phyloP scores from a whole-genome alignment of 2,113 vertebrate genomes.

The Mobula hypostoma region DNA sequence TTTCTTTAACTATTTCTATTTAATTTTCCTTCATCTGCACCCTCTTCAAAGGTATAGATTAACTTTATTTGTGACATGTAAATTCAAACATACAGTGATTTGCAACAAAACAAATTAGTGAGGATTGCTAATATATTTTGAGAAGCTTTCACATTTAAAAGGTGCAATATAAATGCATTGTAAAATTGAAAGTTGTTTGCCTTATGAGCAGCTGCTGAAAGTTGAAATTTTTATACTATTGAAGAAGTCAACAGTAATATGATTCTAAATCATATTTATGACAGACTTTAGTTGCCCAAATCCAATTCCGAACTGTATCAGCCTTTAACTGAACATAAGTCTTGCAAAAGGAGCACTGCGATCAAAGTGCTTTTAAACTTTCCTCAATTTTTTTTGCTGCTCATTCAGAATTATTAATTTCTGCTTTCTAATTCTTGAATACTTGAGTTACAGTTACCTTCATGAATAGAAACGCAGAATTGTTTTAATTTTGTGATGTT shows the following conservation, averaged over 20 bases:
- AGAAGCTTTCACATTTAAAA: neutral
- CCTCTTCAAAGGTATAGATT: neutral
- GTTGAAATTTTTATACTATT: neutral
- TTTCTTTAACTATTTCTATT: neutral
- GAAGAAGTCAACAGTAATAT: neutral
- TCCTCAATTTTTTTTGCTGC: neutral
- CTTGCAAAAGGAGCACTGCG: neutral
- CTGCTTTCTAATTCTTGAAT: neutral
- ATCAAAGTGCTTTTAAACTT: neutral
- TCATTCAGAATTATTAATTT: neutral
- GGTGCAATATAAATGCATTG: neutral
- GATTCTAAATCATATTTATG: neutral
- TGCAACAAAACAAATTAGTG: too few species aligned
- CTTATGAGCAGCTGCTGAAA: neutral
- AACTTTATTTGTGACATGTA: too few species aligned
- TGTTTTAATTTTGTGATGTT: neutral
- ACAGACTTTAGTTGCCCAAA: neutral
- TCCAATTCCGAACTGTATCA: neutral
- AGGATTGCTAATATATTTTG: neutral
- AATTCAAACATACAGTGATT: too few species aligned
- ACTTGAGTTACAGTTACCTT: neutral
- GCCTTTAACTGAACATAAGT: neutral
- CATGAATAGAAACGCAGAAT: neutral
- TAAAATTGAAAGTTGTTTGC: neutral
- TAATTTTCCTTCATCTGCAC: neutral